These are phyloP conservation scores for Lycocerus yunnanus DNA, from an alignment of 2,888 invertebrate species.

Conservation along the genomic window DNA sequence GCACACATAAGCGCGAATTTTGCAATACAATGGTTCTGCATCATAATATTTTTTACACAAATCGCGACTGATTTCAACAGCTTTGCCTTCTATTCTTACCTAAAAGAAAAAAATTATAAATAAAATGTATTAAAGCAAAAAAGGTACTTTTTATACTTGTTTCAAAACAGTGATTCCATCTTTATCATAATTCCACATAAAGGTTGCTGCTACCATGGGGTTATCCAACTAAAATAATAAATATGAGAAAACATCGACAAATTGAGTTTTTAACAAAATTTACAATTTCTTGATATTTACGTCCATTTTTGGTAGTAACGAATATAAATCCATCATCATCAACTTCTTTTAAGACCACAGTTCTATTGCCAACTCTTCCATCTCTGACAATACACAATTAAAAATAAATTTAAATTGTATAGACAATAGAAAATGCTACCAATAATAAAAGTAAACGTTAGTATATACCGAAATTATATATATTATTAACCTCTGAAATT, in stretches of 20 bases:
- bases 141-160: constrained; percentile 43
- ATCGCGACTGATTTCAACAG: constrained; percentile 46
- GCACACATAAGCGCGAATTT: constrained; percentile 57
- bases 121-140: background rate
- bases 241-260: constrained; percentile 7
- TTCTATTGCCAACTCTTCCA: constrained; percentile 48
- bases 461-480: no score
- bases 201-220: constrained; percentile 54
- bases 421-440: no score
- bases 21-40: constrained; percentile 54
- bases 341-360: constrained; percentile 50
- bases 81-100: constrained; percentile 57
- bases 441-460: no score
- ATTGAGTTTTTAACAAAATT: constrained; percentile 34
- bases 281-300: constrained; percentile 56
- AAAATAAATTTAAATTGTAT: background rate
- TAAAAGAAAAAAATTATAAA: constrained; percentile 34
- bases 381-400: constrained; percentile 43
- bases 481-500: no score
- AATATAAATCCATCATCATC: constrained; percentile 58
- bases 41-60: constrained; percentile 53
- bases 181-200: constrained; percentile 52
- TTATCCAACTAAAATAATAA: constrained; percentile 48
- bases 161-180: constrained; percentile 36
- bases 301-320: constrained; percentile 55